Base-by-base conservation (phyloP, 2,113 vertebrate genomes). In the Chaetodon trifascialis region DNA sequence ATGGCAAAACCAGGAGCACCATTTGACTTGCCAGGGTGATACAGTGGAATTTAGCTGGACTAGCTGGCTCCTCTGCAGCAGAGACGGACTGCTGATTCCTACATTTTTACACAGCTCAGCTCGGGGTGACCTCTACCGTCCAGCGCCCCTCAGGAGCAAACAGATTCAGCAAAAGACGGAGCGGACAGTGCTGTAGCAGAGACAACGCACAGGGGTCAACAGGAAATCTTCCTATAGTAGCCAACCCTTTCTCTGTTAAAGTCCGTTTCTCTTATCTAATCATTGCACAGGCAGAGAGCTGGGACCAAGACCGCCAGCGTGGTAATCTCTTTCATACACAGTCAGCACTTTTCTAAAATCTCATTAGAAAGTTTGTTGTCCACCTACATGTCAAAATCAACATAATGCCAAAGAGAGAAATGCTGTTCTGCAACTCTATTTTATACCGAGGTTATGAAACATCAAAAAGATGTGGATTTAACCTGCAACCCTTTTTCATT, bases 61-160 rank as follows among this genome's bases (percentile, higher is more conserved):
- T 34, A 83, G 71, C 63, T 4, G 7, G 69, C 75, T 72, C 71
- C 82, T 82, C 85, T 88, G 90, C 91, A 88, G 87, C 84, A 84
- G 70, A 12, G 42, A 63, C 10, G 54, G 51, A 88, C 80, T 93
- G 92, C 93, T 93, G 93, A 94, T 75, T 88, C 81, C 23, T n/a
- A 80, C 87, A 85, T 92, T 94, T 94, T 74, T 59, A 83, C 55
- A 30, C 85, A 72, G 85, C 84, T 72, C 47, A 6, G 88, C 73
- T 88, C 56, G 74, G 73, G 91, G 91, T 94, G 93, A 94, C 93
- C 93, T 91, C 93, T 82, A 82, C 34, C 47, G 51, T 70, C 67
- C 84, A 73, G 47, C 64, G 47, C 65, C 89, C 71, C 60, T n/a
- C 83, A 78, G 85, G 87, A 92, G 84, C 84, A 76, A 80, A 84